Base-by-base conservation (phyloP, 2,888 invertebrate species). In the Agrilus mali region DNA sequence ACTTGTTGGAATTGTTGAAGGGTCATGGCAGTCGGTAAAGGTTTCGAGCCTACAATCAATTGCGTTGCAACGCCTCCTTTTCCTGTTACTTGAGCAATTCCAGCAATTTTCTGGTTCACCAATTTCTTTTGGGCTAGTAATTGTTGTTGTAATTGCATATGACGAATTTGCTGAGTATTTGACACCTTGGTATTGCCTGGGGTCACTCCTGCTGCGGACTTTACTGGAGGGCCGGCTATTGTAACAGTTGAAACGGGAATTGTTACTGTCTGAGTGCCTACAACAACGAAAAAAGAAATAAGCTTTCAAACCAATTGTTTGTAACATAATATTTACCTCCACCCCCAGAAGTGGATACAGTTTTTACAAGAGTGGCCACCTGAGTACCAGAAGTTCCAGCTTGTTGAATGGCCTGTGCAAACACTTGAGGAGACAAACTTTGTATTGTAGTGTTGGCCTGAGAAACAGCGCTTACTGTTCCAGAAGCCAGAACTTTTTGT, bases 1-100 rank as follows among this genome's bases (percentile, higher is more conserved):
- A 82, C 79, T 58, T 84, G 83, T 48, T 83, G 82, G 36, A 85
- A 73, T 57, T 84, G 84, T 53, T 84, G 83, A 45, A 84, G 77
- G 0, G 81, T 82, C 61, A 83, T 76, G 0, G 78, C 74, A 1
- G 76, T 71, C 0, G 78, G 73, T 32, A 77, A 50, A 3, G 73
- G 70, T 53, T 78, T 78, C 13, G 77, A 75, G 39, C 77, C 75
- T 4, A 87, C 82, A 40, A 87, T 80, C 46, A 86, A 66, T 53
- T 82, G 82, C 0, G 82, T 74, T 17, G 77, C 76, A 4, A 75
- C 69, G 5, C 75, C 75, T 42, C 64, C 61, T 52, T 67, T 68
- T 36, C 61, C 61, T 5, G 62, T 54, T 33, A 64, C 63, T 55
- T 75, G 75, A 0, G 74, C 67, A n/a, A 76, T 63, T 49, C 79